phyloP scores from a whole-genome alignment of 2,888 invertebrate species.

The Brachypalpus laphriformis region DNA sequence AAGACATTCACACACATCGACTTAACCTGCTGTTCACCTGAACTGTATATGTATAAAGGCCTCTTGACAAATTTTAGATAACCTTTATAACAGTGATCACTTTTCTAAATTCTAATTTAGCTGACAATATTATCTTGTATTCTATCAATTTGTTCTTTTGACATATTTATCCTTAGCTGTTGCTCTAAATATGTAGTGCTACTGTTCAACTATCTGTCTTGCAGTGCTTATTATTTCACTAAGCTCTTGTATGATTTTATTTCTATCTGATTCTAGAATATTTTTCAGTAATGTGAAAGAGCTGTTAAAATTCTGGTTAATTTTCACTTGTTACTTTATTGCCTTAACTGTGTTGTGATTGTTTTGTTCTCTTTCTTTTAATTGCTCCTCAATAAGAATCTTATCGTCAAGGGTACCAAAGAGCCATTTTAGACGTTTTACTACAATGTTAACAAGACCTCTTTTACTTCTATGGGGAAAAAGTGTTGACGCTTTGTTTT shows the following conservation, averaged over 20 bases:
- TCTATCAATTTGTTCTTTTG: slow-evolving; percentile 8
- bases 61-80: too few species aligned
- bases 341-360: background rate
- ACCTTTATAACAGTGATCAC: background rate
- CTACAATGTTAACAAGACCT: background rate
- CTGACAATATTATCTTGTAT: slow-evolving; percentile 13
- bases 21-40: too few species aligned
- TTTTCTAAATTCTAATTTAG: slow-evolving; percentile 8
- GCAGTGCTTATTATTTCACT: background rate
- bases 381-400: background rate
- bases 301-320: background rate
- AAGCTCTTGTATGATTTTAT: background rate
- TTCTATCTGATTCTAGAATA: too few species aligned
- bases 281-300: background rate
- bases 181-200: background rate
- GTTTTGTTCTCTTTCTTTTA: background rate
- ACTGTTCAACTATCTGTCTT: background rate
- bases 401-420: background rate
- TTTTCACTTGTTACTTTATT: slow-evolving; percentile 1
- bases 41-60: too few species aligned
- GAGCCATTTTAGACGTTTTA: too few species aligned
- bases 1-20: too few species aligned
- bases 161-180: slow-evolving; percentile 8
- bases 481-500: background rate
- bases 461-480: background rate